Evolutionary conservation across 2,113 vertebrate genomes (phyloP).

Genomic region (Pelodiscus sinensis): DNA sequence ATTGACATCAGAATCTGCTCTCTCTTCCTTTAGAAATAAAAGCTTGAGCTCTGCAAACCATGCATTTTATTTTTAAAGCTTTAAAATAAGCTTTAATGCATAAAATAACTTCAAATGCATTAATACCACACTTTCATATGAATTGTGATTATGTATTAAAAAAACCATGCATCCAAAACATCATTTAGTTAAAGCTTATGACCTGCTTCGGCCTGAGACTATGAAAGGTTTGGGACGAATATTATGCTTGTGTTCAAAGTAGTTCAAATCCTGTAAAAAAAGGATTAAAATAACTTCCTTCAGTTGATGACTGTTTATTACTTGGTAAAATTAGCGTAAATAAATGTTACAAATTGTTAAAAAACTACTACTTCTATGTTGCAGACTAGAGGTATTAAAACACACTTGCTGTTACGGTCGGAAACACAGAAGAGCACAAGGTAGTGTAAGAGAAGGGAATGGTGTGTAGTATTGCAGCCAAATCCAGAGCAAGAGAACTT

Average conservation of each 20-base stretch:
- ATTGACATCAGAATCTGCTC: not conserved
- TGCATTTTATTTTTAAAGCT: slow-evolving; percentile 27
- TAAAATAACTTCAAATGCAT: slow-evolving; percentile 33
- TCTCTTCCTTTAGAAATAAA: slow-evolving; percentile 8
- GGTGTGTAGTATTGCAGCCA: not conserved
- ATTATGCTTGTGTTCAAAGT: slow-evolving; percentile 94
- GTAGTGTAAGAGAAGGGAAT: not conserved
- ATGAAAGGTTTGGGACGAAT: slow-evolving; percentile 90
- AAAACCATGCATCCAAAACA: slow-evolving; percentile 77
- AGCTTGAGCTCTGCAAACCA: not conserved
- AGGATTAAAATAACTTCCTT: slow-evolving; percentile 63
- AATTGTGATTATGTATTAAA: slow-evolving; percentile 58
- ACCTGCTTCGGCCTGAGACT: slow-evolving; percentile 88
- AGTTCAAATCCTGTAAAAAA: slow-evolving; percentile 86
- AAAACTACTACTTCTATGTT: not conserved
- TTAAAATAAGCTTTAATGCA: not conserved
- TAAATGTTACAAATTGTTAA: not conserved
- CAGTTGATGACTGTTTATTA: slow-evolving; percentile 8
- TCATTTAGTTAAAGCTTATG: slow-evolving; percentile 75
- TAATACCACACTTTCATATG: slow-evolving; percentile 21
- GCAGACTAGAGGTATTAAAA: slow-evolving; percentile 4
- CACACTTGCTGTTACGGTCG: not conserved
- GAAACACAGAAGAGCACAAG: not conserved
- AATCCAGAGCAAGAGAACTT: accelerated
- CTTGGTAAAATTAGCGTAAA: not conserved